These are phyloP conservation scores for Beris chalybata DNA, from an alignment of 2,888 invertebrate genomes.

Conservation along the genomic window DNA sequence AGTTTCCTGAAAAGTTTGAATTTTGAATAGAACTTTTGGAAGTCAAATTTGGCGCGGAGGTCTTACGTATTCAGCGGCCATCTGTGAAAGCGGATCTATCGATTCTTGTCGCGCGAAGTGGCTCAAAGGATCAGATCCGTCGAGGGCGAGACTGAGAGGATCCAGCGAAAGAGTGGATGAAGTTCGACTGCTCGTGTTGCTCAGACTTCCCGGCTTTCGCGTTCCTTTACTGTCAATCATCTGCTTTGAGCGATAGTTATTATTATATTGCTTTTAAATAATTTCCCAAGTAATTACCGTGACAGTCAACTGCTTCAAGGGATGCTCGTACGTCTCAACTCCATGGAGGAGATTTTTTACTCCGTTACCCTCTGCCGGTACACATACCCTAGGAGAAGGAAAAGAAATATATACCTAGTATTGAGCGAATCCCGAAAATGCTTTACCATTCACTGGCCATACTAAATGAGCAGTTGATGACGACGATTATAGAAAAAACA, in stretches of 20 bases:
- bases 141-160: constrained; percentile 62
- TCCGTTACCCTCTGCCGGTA: constrained; percentile 47
- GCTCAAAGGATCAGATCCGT: constrained; percentile 74
- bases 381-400: constrained; percentile 46
- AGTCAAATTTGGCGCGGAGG: constrained; percentile 50
- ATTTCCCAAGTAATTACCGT: constrained; percentile 49
- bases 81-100: constrained; percentile 67
- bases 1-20: constrained; percentile 43
- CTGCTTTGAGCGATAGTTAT: constrained; percentile 48
- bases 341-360: constrained; percentile 46
- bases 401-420: neutral
- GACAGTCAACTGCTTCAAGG: constrained; percentile 60
- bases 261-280: neutral
- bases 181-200: constrained; percentile 58
- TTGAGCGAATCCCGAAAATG: neutral
- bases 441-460: constrained; percentile 37
- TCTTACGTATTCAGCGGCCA: constrained; percentile 57
- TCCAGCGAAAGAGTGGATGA: constrained; percentile 60
- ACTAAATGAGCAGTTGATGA: neutral
- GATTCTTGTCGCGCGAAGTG: constrained; percentile 65
- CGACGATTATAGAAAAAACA: too few species aligned
- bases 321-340: constrained; percentile 59
- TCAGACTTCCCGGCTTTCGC: constrained; percentile 56
- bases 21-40: constrained; percentile 39
- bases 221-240: constrained; percentile 60